These are phyloP conservation scores for Scyliorhinus canicula DNA, from an alignment of 2,797 vertebrate genomes.

Conservation along the genomic window DNA sequence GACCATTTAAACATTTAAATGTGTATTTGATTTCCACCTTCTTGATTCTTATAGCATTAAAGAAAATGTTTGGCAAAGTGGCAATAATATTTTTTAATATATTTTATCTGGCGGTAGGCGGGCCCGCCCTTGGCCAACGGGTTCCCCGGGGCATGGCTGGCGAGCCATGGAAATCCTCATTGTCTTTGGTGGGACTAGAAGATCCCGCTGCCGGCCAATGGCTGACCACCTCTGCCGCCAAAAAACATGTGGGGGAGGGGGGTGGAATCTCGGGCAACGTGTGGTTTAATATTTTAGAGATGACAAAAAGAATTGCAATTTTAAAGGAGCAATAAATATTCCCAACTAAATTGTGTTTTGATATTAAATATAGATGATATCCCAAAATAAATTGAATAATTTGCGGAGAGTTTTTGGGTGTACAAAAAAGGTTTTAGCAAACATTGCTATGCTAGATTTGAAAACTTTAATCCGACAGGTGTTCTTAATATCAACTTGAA, in stretches of 20 bases:
- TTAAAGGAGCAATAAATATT: conserved; percentile 55
- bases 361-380: conserved; percentile 33
- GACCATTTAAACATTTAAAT: conserved; percentile 52
- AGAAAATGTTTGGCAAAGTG: conserved; percentile 28
- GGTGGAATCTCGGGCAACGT: too few species aligned
- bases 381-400: not conserved
- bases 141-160: too few species aligned
- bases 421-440: not conserved
- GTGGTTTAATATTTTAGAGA: conserved; percentile 42
- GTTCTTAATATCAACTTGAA: not conserved
- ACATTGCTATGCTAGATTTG: not conserved
- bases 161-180: too few species aligned
- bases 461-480: not conserved
- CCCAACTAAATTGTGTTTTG: conserved; percentile 50
- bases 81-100: conserved; percentile 49
- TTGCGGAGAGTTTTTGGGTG: not conserved
- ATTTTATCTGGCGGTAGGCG: too few species aligned
- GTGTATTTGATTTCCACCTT: conserved; percentile 41
- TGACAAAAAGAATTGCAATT: conserved; percentile 25
- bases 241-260: too few species aligned
- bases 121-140: too few species aligned
- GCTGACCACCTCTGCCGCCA: too few species aligned
- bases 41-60: conserved; percentile 47
- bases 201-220: too few species aligned
- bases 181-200: too few species aligned